Conservation (phyloP, 2,797 vertebrate genomes). For the Mus minutoides region DNA sequence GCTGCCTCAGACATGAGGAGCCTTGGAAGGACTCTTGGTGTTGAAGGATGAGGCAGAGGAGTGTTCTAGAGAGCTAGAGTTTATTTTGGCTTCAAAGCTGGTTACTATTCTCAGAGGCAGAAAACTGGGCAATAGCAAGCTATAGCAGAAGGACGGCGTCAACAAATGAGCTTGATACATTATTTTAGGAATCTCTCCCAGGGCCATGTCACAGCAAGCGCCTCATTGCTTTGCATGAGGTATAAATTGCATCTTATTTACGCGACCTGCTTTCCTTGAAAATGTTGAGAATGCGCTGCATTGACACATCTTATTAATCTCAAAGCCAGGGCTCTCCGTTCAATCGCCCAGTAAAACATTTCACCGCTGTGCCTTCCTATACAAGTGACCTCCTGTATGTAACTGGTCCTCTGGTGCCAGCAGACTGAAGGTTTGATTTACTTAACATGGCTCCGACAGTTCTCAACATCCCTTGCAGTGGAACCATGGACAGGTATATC, state of each 20-base stretch:
- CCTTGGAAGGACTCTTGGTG: conserved; percentile 66
- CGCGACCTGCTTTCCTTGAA: neutral
- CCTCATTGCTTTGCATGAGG: conserved; percentile 25
- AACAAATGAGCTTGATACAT: conserved; percentile 52
- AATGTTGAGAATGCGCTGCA: neutral
- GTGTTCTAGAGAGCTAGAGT: conserved; percentile 66
- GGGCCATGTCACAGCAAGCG: conserved; percentile 42
- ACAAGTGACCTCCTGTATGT: neutral
- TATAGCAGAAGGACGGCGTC: conserved; percentile 67
- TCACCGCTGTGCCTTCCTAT: neutral
- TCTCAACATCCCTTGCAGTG: neutral
- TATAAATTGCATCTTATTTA: conserved; percentile 46
- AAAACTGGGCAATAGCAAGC: conserved; percentile 62
- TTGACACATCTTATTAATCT: neutral
- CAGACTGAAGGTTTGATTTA: neutral
- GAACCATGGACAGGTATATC: neutral
- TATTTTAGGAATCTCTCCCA: conserved; percentile 73
- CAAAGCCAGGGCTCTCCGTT: neutral
- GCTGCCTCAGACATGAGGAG: neutral
- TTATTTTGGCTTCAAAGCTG: conserved; percentile 77
- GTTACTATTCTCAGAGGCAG: conserved; percentile 77
- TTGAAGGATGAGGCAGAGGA: conserved; percentile 73
- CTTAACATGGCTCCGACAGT: neutral
- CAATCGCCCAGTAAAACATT: neutral
- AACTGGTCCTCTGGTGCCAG: neutral